A percentile compares a stretch with the other conserved stretches of the same genome.
phyloP scores from a whole-genome alignment of 1,140 invertebrate species.

The Zophobas atratus region DNA sequence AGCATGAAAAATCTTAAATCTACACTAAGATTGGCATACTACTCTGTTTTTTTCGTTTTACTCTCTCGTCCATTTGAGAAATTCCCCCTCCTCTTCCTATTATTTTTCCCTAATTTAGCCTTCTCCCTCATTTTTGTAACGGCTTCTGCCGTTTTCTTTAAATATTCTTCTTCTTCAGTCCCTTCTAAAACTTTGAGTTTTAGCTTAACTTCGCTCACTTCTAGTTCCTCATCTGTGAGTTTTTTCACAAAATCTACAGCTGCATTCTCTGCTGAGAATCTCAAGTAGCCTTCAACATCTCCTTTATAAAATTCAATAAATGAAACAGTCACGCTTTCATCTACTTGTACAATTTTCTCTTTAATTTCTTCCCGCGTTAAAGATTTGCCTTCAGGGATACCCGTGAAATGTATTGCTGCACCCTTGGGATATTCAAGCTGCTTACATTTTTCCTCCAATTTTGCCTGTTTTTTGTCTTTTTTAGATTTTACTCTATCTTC shows the following conservation, averaged over 20 bases:
- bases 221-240: constrained; percentile 74
- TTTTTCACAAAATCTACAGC: constrained; percentile 79
- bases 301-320: constrained; percentile 85
- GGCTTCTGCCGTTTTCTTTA: constrained; percentile 75
- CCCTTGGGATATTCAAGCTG: constrained; percentile 76
- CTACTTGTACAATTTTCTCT: constrained; percentile 73
- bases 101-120: constrained; percentile 61
- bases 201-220: constrained; percentile 73
- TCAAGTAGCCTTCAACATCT: constrained; percentile 79
- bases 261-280: constrained; percentile 78
- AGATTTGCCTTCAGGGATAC: constrained; percentile 72
- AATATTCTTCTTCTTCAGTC: constrained; percentile 79
- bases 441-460: constrained; percentile 68
- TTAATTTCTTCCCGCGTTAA: constrained; percentile 81
- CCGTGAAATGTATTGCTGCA: constrained; percentile 78
- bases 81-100: constrained; percentile 66
- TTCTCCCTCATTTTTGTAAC: constrained; percentile 73
- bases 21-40: not conserved
- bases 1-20: no score
- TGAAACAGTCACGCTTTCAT: constrained; percentile 76
- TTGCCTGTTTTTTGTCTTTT: constrained; percentile 68
- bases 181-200: constrained; percentile 75
- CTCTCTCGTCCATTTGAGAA: constrained; percentile 55
- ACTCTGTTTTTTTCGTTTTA: constrained; percentile 56
- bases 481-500: constrained; percentile 73